phyloP scores from a whole-genome alignment of 1,140 invertebrate species.

The Hylaeus volcanicus region DNA sequence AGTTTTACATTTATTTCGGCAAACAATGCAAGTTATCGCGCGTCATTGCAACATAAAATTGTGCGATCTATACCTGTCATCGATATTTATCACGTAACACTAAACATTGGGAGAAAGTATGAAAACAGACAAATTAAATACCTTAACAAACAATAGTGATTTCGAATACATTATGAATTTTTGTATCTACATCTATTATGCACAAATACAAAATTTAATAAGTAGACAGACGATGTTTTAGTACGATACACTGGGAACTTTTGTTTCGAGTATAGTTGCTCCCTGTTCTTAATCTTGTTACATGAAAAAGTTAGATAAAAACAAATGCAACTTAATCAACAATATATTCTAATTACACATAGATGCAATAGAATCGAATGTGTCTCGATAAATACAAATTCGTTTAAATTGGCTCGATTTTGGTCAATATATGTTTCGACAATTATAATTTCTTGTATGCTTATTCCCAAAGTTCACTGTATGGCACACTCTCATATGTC shows the following conservation, averaged over 20 bases:
- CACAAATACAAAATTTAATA: constrained; percentile 26
- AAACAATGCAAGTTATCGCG: neutral
- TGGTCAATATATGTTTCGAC: constrained; percentile 46
- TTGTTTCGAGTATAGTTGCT: constrained; percentile 16
- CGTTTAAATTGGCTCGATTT: constrained; percentile 27
- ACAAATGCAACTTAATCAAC: constrained; percentile 16
- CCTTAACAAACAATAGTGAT: neutral
- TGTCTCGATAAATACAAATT: constrained; percentile 42
- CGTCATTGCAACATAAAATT: constrained; percentile 11
- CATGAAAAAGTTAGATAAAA: constrained; percentile 1
- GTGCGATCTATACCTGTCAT: constrained; percentile 12
- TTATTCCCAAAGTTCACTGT: constrained; percentile 37
- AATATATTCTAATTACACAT: constrained; percentile 26
- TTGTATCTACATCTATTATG: neutral
- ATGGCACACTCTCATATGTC: constrained; percentile 51
- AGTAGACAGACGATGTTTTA: constrained; percentile 9
- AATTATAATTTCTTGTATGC: constrained; percentile 37
- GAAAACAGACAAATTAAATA: constrained; percentile 18
- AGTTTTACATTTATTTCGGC: neutral
- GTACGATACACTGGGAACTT: constrained; percentile 16
- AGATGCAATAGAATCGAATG: constrained; percentile 14
- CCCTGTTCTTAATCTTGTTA: constrained; percentile 23
- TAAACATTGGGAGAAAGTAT: neutral
- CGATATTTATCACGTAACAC: neutral
- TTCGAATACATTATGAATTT: constrained; percentile 15